Evolutionary conservation across 2,888 invertebrate genomes (phyloP).

Genomic region (Abrostola tripartita): DNA sequence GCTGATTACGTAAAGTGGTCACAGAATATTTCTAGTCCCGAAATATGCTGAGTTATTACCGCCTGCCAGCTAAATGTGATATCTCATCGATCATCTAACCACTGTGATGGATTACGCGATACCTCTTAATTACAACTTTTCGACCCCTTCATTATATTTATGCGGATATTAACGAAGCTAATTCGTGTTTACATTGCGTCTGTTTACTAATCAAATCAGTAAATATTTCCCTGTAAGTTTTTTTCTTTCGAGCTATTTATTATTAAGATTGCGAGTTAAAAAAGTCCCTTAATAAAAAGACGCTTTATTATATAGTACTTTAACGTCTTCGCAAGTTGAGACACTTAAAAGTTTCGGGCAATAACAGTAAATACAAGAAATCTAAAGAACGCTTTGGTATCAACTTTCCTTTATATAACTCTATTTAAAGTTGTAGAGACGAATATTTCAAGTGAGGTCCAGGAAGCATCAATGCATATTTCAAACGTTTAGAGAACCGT

Average conservation of each 20-base stretch:
- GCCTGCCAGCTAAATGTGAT: slow-evolving; percentile 27
- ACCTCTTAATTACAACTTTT: slow-evolving; percentile 50
- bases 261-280: neutral
- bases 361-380: slow-evolving; percentile 9
- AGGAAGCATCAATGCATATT: slow-evolving; percentile 36
- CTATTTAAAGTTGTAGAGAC: too few relatives aligned
- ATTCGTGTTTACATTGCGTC: slow-evolving; percentile 15
- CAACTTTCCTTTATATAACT: too few relatives aligned
- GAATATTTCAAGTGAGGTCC: too few relatives aligned
- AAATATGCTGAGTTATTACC: slow-evolving; percentile 39
- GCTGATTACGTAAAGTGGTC: slow-evolving; percentile 24
- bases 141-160: slow-evolving; percentile 51
- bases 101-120: slow-evolving; percentile 59
- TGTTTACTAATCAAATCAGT: neutral
- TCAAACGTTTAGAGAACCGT: slow-evolving; percentile 18
- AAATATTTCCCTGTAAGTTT: neutral
- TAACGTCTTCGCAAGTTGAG: slow-evolving; percentile 1
- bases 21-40: slow-evolving; percentile 42
- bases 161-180: slow-evolving; percentile 41
- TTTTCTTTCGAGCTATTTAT: neutral
- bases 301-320: slow-evolving; percentile 7
- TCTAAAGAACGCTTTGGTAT: neutral
- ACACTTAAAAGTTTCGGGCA: slow-evolving; percentile 7
- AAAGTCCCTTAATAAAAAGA: slow-evolving; percentile 1
- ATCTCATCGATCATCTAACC: slow-evolving; percentile 54